A percentile compares a stretch with the other conserved stretches of the same genome.
Evolutionary conservation across 2,797 vertebrate genomes (phyloP).

Genomic region (Hapalemur alaotrensis): DNA sequence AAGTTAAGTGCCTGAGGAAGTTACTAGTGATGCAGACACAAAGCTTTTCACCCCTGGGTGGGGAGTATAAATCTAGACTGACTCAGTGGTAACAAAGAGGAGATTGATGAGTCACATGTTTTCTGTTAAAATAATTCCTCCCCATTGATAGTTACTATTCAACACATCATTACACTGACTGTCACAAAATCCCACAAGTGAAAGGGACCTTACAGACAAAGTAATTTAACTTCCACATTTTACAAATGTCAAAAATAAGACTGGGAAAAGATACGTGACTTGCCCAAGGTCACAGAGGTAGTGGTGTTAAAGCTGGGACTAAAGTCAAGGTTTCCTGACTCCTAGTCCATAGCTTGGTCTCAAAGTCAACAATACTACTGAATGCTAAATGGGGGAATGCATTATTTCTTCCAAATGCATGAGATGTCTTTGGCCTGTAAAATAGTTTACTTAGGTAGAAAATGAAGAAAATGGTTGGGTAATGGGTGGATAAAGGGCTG

Average conservation of each 20-base stretch:
- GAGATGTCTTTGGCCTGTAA: neutral
- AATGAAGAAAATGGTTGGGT: constrained; percentile 22
- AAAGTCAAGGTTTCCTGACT: neutral
- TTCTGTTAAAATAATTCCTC: constrained; percentile 24
- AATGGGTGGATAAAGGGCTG: neutral
- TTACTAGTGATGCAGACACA: neutral
- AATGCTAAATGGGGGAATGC: neutral
- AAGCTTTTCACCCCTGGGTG: neutral
- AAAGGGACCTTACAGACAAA: neutral
- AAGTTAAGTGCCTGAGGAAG: neutral
- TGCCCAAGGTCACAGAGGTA: neutral
- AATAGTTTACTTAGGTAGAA: neutral
- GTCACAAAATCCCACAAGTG: neutral
- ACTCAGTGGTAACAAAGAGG: neutral
- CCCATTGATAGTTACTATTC: neutral
- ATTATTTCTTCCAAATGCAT: neutral
- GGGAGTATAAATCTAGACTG: neutral
- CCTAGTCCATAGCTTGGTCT: neutral
- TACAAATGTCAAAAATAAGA: constrained; percentile 13
- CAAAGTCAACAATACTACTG: neutral
- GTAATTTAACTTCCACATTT: neutral
- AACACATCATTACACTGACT: neutral
- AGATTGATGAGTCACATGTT: neutral
- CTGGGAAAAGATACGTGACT: neutral
- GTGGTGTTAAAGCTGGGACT: neutral